Conservation (phyloP, 2,113 vertebrate genomes). For the Nibea albiflora region DNA sequence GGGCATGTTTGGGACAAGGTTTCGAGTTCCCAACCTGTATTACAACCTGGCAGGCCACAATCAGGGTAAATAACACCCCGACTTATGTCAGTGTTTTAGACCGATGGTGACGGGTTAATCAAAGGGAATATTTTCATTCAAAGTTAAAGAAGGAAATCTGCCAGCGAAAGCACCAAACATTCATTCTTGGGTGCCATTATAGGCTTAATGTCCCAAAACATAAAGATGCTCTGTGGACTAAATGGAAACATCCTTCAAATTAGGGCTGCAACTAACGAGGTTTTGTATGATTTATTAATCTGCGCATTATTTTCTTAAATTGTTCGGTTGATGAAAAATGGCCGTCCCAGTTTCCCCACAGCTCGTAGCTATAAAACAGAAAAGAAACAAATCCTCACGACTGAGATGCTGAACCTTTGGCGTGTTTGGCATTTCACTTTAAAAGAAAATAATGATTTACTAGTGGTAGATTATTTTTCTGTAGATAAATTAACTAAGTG, state of each 20-base stretch:
- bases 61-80: not conserved
- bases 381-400: not conserved
- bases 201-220: conserved; percentile 45
- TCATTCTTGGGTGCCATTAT: conserved; percentile 19
- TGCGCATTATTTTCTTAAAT: not conserved
- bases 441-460: too few species aligned
- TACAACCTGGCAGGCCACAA: not conserved
- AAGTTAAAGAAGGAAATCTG: conserved; percentile 1
- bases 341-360: not conserved
- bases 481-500: not conserved
- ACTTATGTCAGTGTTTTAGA: not conserved
- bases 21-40: not conserved
- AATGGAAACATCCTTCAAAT: conserved; percentile 26
- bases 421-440: too few species aligned
- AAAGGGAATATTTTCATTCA: conserved; percentile 1
- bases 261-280: not conserved
- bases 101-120: not conserved
- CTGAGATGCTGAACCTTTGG: not conserved
- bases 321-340: not conserved
- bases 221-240: conserved; percentile 21
- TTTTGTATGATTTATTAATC: conserved; percentile 29
- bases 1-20: not conserved
- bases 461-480: not conserved
- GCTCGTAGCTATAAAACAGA: not conserved
- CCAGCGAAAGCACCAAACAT: not conserved